These are phyloP conservation scores for Euschistus heros DNA, from an alignment of 1,140 invertebrate species.

Conservation along the genomic window DNA sequence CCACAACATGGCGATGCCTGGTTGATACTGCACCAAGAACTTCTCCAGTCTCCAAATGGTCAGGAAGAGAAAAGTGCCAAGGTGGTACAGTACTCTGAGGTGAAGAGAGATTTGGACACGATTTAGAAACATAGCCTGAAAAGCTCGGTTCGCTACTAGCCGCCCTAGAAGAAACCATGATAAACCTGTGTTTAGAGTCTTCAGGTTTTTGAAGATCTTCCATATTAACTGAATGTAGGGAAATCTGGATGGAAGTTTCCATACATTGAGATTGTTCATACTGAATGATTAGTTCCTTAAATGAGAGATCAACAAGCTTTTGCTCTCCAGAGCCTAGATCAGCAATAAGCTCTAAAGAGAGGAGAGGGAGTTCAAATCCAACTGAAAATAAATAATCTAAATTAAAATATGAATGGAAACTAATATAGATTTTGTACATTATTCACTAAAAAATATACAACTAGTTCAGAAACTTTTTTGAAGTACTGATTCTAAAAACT, in stretches of 20 bases:
- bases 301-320: constrained; percentile 66
- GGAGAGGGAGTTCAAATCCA: constrained; percentile 55
- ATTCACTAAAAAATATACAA: not conserved
- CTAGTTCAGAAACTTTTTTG: not conserved
- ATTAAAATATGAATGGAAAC: not conserved
- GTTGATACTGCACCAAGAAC: constrained; percentile 34
- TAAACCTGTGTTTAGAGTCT: constrained; percentile 64
- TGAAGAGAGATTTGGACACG: constrained; percentile 63
- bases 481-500: not conserved
- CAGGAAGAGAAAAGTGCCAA: constrained; percentile 42
- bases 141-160: constrained; percentile 32
- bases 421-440: not conserved
- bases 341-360: constrained; percentile 60
- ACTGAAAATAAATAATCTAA: constrained; percentile 37
- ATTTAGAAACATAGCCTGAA: constrained; percentile 52
- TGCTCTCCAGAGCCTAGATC: constrained; percentile 51
- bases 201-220: constrained; percentile 71
- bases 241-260: constrained; percentile 61
- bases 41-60: constrained; percentile 50
- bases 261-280: constrained; percentile 53
- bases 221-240: constrained; percentile 71
- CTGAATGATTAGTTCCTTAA: constrained; percentile 66
- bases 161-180: constrained; percentile 60
- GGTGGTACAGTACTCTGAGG: constrained; percentile 16
- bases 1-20: constrained; percentile 22